phyloP scores from a whole-genome alignment of 2,113 vertebrate species.

The Salvelinus sp. region DNA sequence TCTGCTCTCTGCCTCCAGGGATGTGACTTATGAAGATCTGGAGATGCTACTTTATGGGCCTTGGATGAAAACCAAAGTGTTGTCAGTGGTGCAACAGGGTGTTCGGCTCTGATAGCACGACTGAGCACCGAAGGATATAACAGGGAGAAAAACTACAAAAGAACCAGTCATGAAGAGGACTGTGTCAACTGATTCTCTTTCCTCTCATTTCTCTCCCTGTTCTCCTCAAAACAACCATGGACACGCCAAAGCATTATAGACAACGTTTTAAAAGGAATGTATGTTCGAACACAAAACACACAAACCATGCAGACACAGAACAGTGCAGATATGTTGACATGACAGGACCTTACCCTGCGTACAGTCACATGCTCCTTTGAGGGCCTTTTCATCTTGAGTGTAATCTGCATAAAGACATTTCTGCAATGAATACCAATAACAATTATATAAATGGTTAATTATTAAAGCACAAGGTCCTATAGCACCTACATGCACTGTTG shows the following conservation, averaged over 20 bases:
- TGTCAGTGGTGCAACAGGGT: slow-evolving; percentile 50
- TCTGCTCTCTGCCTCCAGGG: slow-evolving; percentile 32
- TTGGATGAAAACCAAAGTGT: slow-evolving; percentile 34
- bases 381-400: slow-evolving; percentile 92
- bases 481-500: slow-evolving; percentile 78
- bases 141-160: slow-evolving; percentile 38
- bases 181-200: slow-evolving; percentile 1
- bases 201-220: background rate
- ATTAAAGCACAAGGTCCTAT: background rate
- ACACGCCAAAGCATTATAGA: too few relatives aligned
- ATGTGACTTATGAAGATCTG: slow-evolving; percentile 20
- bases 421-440: background rate
- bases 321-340: background rate
- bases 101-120: slow-evolving; percentile 33
- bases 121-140: background rate
- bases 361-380: slow-evolving; percentile 92
- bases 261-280: too few relatives aligned
- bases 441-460: background rate
- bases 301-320: background rate
- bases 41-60: slow-evolving; percentile 24
- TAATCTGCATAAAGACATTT: slow-evolving; percentile 77
- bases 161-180: slow-evolving; percentile 24
- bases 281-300: slow-evolving; percentile 1
- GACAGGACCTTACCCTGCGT: slow-evolving; percentile 77
- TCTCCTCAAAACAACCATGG: background rate